Evolutionary conservation across 2,113 vertebrate genomes (phyloP).

Genomic region (Atractosteus spatula): DNA sequence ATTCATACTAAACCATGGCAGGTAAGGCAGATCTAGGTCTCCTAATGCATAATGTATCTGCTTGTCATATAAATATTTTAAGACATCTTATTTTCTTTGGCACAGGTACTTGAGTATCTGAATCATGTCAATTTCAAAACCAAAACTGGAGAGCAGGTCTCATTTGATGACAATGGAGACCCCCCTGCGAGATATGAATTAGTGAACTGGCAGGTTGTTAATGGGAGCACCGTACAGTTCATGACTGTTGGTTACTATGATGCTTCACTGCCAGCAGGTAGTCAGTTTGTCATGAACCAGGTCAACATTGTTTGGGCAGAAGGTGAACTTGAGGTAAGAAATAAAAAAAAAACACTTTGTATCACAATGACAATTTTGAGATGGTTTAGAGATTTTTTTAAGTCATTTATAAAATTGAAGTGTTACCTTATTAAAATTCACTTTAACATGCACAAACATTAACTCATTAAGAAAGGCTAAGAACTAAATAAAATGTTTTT

Average conservation of each 20-base stretch:
- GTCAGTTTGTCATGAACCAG: constrained; percentile 50
- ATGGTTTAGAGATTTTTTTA: too few relatives aligned
- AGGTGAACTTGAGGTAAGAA: constrained; percentile 37
- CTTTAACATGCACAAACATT: too few relatives aligned
- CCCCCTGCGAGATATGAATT: constrained; percentile 59
- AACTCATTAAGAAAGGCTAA: too few relatives aligned
- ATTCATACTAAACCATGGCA: constrained; percentile 9
- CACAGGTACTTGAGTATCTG: constrained; percentile 34
- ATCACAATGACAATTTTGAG: too few relatives aligned
- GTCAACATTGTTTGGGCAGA: constrained; percentile 54
- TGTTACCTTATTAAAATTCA: too few relatives aligned
- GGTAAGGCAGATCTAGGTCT: neutral
- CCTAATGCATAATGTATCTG: neutral
- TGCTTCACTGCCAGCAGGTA: constrained; percentile 49
- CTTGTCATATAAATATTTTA: neutral
- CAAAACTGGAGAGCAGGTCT: constrained; percentile 51
- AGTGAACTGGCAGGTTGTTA: constrained; percentile 60
- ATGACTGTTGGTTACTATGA: constrained; percentile 65
- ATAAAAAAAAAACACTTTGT: too few relatives aligned
- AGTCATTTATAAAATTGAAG: too few relatives aligned
- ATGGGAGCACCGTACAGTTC: constrained; percentile 47
- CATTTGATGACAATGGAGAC: constrained; percentile 62
- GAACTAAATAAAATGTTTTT: too few relatives aligned
- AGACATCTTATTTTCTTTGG: neutral
- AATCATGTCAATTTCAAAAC: constrained; percentile 56